phyloP scores from a whole-genome alignment of 2,113 vertebrate genomes.

The Chlamydotis undulata region DNA sequence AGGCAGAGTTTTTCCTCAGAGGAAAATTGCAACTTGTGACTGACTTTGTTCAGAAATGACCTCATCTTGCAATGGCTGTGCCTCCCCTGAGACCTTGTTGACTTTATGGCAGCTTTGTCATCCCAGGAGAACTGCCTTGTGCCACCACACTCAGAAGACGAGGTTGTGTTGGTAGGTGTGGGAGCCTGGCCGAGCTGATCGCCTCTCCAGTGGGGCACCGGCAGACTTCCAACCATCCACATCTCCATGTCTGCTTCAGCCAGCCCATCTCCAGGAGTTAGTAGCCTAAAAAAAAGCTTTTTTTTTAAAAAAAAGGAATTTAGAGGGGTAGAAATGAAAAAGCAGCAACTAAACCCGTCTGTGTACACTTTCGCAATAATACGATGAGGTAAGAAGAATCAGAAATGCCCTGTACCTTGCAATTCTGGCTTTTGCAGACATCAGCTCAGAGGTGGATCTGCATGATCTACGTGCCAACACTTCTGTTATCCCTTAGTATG shows the following conservation, averaged over 20 bases:
- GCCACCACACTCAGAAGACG: background rate
- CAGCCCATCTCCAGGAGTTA: too few species aligned
- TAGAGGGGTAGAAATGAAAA: background rate
- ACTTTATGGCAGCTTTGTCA: background rate
- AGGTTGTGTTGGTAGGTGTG: too few species aligned
- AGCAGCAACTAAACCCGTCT: background rate
- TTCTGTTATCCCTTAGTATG: too few species aligned
- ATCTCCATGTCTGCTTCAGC: background rate
- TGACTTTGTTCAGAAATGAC: background rate
- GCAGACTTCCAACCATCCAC: background rate
- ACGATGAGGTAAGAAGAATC: background rate
- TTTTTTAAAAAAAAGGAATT: background rate
- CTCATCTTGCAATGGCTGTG: too few species aligned
- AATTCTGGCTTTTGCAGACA: background rate
- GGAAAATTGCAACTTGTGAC: background rate
- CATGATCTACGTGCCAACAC: rapidly evolving
- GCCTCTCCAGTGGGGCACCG: rapidly evolving
- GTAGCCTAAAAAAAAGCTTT: background rate
- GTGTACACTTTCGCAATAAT: too few species aligned
- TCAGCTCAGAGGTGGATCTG: background rate
- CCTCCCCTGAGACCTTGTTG: background rate
- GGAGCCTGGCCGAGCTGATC: rapidly evolving
- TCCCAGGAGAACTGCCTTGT: background rate
- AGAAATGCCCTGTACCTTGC: background rate
- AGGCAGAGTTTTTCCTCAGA: background rate